Evolutionary conservation across 2,888 invertebrate genomes (phyloP).

Genomic region (Dasysyrphus tricinctus): DNA sequence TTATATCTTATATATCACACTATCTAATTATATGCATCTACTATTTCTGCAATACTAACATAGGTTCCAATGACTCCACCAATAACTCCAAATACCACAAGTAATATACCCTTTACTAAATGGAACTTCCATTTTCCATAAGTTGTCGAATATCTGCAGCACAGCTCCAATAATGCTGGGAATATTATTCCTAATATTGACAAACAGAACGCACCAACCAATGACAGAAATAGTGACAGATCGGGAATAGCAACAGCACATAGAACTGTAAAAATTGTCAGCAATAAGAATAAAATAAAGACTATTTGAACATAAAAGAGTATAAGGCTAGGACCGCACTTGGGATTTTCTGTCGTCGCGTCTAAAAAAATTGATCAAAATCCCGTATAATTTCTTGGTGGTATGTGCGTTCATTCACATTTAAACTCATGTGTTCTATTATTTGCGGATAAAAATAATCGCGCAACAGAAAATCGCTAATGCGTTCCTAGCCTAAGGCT

Average conservation of each 20-base stretch:
- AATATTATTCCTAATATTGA: conserved; percentile 96
- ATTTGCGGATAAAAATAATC: too few species aligned
- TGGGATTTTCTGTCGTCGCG: too few species aligned
- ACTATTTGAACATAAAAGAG: too few species aligned
- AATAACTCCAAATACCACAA: conserved; percentile 89
- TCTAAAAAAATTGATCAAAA: too few species aligned
- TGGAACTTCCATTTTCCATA: conserved; percentile 89
- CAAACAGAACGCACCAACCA: conserved; percentile 96
- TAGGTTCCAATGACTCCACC: conserved; percentile 90
- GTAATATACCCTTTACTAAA: conserved; percentile 88
- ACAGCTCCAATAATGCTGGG: conserved; percentile 94
- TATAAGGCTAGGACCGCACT: too few species aligned
- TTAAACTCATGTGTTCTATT: too few species aligned
- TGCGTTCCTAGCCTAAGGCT: conserved; percentile 80
- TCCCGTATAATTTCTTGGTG: too few species aligned
- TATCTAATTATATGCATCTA: conserved; percentile 76
- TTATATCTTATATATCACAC: background rate
- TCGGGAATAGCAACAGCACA: conserved; percentile 94
- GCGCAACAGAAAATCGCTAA: too few species aligned
- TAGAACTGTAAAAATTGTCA: conserved; percentile 85
- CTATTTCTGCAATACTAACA: conserved; percentile 80
- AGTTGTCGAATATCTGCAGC: conserved; percentile 88
- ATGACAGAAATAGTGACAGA: conserved; percentile 94
- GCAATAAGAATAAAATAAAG: too few species aligned
- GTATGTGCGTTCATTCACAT: too few species aligned